These are phyloP conservation scores for Neopelma chrysocephalum DNA, from an alignment of 2,797 vertebrate genomes.

Conservation along the genomic window DNA sequence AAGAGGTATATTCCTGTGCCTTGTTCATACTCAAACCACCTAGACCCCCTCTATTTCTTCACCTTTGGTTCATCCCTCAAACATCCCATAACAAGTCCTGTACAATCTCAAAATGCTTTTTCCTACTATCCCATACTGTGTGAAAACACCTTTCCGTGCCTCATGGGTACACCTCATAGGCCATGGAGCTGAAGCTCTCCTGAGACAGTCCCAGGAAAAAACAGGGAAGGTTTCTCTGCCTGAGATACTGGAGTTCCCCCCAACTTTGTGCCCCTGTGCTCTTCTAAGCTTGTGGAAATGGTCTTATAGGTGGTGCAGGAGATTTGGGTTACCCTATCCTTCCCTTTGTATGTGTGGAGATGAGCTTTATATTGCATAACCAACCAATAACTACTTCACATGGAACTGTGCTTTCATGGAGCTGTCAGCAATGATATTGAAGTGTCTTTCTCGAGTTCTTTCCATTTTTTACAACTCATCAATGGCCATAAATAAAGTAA, in stretches of 20 bases:
- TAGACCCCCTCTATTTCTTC: background rate
- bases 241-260: background rate
- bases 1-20: background rate
- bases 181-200: background rate
- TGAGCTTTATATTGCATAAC: background rate
- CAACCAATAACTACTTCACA: background rate
- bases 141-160: background rate
- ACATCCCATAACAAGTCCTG: background rate
- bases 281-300: background rate
- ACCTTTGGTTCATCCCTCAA: background rate
- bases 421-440: background rate
- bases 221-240: background rate
- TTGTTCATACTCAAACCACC: background rate
- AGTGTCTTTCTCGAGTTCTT: background rate
- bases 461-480: background rate
- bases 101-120: background rate
- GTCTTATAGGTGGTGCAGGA: background rate
- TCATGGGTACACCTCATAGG: background rate
- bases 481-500: background rate
- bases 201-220: background rate
- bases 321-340: background rate
- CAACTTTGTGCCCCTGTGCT: background rate
- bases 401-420: background rate
- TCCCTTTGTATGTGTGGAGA: background rate
- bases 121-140: too few species aligned